Percentiles rank a stretch among this genome's conserved stretches.
Conservation (phyloP, 2,113 vertebrate genomes). For the Cololabis saira region DNA sequence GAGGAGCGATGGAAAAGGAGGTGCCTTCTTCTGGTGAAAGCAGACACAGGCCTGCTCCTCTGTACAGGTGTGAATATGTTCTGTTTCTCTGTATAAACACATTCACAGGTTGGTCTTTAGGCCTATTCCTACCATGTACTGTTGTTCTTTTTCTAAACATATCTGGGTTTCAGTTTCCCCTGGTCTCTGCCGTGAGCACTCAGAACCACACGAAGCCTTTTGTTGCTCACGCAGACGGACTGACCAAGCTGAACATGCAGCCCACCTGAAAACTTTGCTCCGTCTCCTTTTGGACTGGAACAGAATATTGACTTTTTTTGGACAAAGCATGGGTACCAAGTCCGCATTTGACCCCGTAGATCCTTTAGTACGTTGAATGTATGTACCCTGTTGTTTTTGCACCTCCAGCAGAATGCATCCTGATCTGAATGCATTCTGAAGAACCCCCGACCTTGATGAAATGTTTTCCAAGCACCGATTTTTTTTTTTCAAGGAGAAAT, state of each 20-base stretch:
- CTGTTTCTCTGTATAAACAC: constrained; percentile 39
- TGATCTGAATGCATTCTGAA: constrained; percentile 61
- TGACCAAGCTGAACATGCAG: constrained; percentile 22
- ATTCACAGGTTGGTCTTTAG: constrained; percentile 24
- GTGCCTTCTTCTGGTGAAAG: constrained; percentile 47
- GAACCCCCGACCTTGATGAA: constrained; percentile 37
- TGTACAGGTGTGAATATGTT: constrained; percentile 73
- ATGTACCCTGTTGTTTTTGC: constrained; percentile 55
- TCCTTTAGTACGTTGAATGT: constrained; percentile 69
- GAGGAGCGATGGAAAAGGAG: constrained; percentile 44
- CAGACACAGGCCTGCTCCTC: constrained; percentile 50
- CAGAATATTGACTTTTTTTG: constrained; percentile 37
- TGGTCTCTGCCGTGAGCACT: constrained; percentile 40
- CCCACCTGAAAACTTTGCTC: constrained; percentile 3
- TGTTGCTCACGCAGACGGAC: constrained; percentile 49
- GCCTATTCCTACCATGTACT: constrained; percentile 50
- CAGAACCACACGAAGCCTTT: constrained; percentile 67
- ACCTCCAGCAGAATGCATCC: constrained; percentile 32
- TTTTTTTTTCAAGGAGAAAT: constrained; percentile 59
- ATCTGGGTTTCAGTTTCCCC: constrained; percentile 45
- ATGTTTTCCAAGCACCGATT: constrained; percentile 47
- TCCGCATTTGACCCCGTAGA: constrained; percentile 58
- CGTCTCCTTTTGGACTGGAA: constrained; percentile 26
- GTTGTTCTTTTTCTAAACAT: constrained; percentile 52
- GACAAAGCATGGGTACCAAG: constrained; percentile 57